Base-by-base conservation (phyloP, 2,113 vertebrate species). In the Centropus bengalensis region DNA sequence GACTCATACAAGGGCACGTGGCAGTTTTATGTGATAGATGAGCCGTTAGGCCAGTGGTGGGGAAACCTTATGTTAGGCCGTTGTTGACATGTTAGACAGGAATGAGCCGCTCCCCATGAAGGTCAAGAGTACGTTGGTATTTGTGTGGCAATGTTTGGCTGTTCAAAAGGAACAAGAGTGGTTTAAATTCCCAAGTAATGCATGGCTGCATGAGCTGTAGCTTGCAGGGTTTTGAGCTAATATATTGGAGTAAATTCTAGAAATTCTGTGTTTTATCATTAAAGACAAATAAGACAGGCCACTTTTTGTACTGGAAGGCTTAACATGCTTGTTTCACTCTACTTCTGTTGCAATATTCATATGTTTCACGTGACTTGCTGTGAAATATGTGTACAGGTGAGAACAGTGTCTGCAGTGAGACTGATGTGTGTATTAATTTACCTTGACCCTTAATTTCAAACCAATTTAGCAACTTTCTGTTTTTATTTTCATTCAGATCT, bases 61-160 rank as follows among this genome's bases (percentile, higher is more conserved):
- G 74, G 69, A 90, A 88, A 75, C 76, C 59, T 91, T 49, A 64
- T 68, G 79, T 83, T 55, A 27, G 86, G 82, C 1, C 0, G 32
- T 44, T 78, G 63, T 78, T 94, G 82, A 69, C 79, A 19, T 54
- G 6, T 83, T 56, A 30, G 64, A 52, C 22, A 81, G 64, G 90
- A 96, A 88, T 86, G 76, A 90, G 73, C 79, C 40, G 2, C 93
- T 96, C 93, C 88, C 83, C 47, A 7, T n/a, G 45, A 74, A 82
- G 84, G 86, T 92, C 80, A 90, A 66, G 86, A 92, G 90, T 91
- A 70, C 51, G 2, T n/a, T 81, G 69, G 47, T 92, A 75, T 80
- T 80, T 94, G 83, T 86, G 77, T 95, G 93, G 83, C 78, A 94
- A 92, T 91, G 92, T 94, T 67, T 73, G 64, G 49, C 36, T 73